Base-by-base conservation (phyloP, 2,113 vertebrate genomes). In the Barbus barbus region DNA sequence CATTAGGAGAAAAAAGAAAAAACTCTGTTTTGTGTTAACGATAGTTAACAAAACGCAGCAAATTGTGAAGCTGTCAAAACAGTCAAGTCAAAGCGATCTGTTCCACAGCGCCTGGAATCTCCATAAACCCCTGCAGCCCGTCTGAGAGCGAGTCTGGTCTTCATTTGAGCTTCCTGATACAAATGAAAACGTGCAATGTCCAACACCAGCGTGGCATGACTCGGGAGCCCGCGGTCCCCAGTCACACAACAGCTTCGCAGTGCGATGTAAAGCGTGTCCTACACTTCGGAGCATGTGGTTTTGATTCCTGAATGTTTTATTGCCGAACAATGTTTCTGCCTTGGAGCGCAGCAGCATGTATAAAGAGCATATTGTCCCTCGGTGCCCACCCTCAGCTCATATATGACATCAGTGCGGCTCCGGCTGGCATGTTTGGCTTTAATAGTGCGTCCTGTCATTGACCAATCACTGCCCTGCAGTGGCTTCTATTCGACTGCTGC, bases 351-450 rank as follows among this genome's bases (percentile, higher is more conserved):
- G 92, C 87, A 91, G 89, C 88, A 86, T 90, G 91, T 91, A 95
- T 94, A 95, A 95, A 95, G 93, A 91, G 90, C 91, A 95, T 93
- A 94, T 95, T 95, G 94, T 95, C 93, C 92, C 89, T 82, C 84
- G 82, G 88, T 93, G 93, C 92, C 92, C 92, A 93, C 93, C 92
- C 89, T 86, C 80, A 38, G 79, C 85, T 63, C 84, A 76, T 76
- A 83, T 44, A 88, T 90, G 88, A n/a, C n/a, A n/a, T n/a, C n/a
- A n/a, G n/a, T n/a, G n/a, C n/a, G n/a, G 31, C 63, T 67, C 72
- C 56, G 56, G 63, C 65, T 84, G 83, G 80, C 74, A 83, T 77
- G 77, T 89, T 85, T 83, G 28, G 76, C 79, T 84, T 74, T 33
- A 82, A 91, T 90, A 79, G 88, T 82, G 83, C 53, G 67, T 38